A percentile compares a stretch with the other conserved stretches of the same genome.
phyloP scores from a whole-genome alignment of 1,140 invertebrate species.

The Tyrophagus putrescentiae region DNA sequence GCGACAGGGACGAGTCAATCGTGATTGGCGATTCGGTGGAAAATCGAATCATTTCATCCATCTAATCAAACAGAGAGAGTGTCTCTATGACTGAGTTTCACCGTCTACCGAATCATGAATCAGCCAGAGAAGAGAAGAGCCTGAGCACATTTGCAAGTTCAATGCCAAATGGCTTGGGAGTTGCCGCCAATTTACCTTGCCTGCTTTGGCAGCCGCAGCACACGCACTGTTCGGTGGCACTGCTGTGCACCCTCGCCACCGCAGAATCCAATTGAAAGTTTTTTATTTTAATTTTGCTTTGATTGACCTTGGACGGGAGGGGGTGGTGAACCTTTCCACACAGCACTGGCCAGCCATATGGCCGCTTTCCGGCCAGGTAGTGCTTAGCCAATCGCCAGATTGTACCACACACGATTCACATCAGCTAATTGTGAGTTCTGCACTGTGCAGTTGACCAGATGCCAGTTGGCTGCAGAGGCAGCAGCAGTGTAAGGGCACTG shows the following conservation, averaged over 20 bases:
- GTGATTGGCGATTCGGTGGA: too few relatives aligned
- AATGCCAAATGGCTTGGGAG: constrained; percentile 6
- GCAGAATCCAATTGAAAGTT: neutral
- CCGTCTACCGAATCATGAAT: neutral
- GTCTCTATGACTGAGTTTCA: neutral
- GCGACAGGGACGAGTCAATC: neutral
- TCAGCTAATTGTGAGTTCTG: neutral
- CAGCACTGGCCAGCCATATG: too few relatives aligned
- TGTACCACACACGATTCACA: neutral
- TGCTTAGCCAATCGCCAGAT: neutral
- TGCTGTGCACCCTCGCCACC: too few relatives aligned
- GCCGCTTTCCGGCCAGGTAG: neutral
- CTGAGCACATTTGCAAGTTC: neutral
- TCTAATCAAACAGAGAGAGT: neutral
- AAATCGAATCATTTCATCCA: too few relatives aligned
- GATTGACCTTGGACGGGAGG: constrained; percentile 6
- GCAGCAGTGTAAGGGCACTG: too few relatives aligned
- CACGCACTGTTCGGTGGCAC: too few relatives aligned
- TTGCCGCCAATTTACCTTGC: neutral
- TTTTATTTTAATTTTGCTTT: neutral
- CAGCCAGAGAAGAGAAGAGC: neutral
- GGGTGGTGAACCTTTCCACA: too few relatives aligned
- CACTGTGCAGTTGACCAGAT: neutral
- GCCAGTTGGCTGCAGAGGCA: neutral
- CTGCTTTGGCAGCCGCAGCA: neutral